Evolutionary conservation across 1,140 invertebrate genomes (phyloP), one percentile per base, ranked within the genome.

Genomic region (Steinernema feltiae): DNA sequence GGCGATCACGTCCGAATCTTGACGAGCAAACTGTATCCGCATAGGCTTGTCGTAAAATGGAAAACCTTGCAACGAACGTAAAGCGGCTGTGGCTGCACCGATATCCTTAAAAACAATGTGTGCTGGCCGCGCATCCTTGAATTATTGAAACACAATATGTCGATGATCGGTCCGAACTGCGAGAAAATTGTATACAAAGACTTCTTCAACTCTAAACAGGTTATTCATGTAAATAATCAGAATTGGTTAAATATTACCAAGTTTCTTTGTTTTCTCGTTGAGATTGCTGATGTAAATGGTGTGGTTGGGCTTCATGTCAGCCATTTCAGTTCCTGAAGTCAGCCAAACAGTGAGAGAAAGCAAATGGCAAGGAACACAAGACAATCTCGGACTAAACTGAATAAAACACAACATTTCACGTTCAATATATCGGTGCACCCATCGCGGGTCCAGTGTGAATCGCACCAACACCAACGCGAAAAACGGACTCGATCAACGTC

Each of bases 41-140:
- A 99, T 99, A 80, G 95, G 94, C 89, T 99, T 99, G 85, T 99
- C 97, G 89, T 99, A 99, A 89, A 99, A 99, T 29, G 97, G 97
- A 88, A 98, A 98, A 69, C 95, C 94, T 89, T 98, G 94, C 95
- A 98, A 97, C 53, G 94, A 94, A 82, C 94, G 90, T 30, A 99
- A 87, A 12, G 97, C 97, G 87, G 94, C 97, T 15, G 95, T 95
- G 0, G 95, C 94, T 89, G 93, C 95, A 3, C 92, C 92, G 70
- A 99, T 95, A 88, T 99, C 97, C 86, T 99, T 98, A 83, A 99
- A 99, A 81, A 99, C 95, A 53, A 99, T 94, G 90, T 99, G 99
- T 3, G 97, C 97, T 99, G 97, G 0, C 97, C 97, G 84, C 95
- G 89, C 94, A 99, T 98, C 89, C 95, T 97, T 0, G 98, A 87